These are phyloP conservation scores for Esox masquinongy DNA, from an alignment of 2,797 vertebrate genomes.

Conservation along the genomic window DNA sequence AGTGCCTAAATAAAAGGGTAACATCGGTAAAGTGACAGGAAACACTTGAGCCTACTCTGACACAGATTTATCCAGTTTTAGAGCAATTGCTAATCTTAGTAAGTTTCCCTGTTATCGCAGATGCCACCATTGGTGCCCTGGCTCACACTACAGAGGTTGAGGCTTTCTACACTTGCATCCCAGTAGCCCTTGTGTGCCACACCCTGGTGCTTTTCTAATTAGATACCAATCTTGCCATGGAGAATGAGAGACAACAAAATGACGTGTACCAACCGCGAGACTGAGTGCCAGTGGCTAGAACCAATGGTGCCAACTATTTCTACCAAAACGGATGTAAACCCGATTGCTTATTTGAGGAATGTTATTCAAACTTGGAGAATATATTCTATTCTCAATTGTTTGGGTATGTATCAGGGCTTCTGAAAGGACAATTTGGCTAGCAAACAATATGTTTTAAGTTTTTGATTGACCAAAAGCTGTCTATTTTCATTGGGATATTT, in stretches of 20 bases:
- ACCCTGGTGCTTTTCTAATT: conserved; percentile 68
- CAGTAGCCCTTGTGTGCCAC: conserved; percentile 36
- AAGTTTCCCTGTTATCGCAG: conserved; percentile 39
- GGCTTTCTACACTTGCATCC: conserved; percentile 54
- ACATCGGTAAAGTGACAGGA: too few relatives aligned
- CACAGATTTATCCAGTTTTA: conserved; percentile 43
- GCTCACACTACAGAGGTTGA: conserved; percentile 37
- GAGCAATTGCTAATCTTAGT: conserved; percentile 25
- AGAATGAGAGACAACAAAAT: conserved; percentile 35
- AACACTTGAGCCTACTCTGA: conserved; percentile 38
- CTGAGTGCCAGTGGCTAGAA: conserved; percentile 37
- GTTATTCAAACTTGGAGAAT: conserved; percentile 64
- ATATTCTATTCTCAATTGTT: too few relatives aligned
- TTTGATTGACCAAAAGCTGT: too few relatives aligned
- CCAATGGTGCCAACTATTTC: conserved; percentile 46
- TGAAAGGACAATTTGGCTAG: too few relatives aligned
- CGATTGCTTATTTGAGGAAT: conserved; percentile 62
- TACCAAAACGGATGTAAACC: conserved; percentile 58
- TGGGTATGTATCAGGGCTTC: too few relatives aligned
- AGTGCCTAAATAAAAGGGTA: too few relatives aligned
- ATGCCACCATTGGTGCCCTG: conserved; percentile 51
- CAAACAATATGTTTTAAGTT: too few relatives aligned
- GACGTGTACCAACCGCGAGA: conserved; percentile 18
- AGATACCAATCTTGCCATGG: conserved; percentile 70
- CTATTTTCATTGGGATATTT: too few relatives aligned